phyloP scores from a whole-genome alignment of 1,140 invertebrate genomes.

The Drosophila nannoptera region DNA sequence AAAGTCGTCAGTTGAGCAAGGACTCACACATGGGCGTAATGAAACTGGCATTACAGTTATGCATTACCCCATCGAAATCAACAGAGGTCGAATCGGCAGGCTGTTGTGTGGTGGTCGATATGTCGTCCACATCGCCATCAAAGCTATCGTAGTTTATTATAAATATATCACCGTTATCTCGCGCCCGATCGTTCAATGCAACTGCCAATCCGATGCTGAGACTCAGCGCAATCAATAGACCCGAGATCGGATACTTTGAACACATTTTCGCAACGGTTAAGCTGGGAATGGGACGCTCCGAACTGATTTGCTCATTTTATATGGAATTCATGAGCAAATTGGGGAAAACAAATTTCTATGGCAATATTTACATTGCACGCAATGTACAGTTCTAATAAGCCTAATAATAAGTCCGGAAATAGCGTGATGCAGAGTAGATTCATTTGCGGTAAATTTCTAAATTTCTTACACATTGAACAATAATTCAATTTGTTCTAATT shows the following conservation, averaged over 20 bases:
- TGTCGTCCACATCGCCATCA: slow-evolving; percentile 64
- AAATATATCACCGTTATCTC: slow-evolving; percentile 66
- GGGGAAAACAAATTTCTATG: slow-evolving; percentile 14
- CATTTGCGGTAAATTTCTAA: background rate
- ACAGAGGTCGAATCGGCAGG: slow-evolving; percentile 40
- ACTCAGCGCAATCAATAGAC: slow-evolving; percentile 14
- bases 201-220: background rate
- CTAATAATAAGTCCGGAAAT: slow-evolving; percentile 37
- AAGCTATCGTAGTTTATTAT: slow-evolving; percentile 65
- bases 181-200: slow-evolving; percentile 48
- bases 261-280: slow-evolving; percentile 38
- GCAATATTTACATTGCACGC: slow-evolving; percentile 24
- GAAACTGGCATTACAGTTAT: slow-evolving; percentile 68
- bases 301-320: slow-evolving; percentile 26
- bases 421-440: slow-evolving; percentile 28
- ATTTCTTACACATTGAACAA: no score
- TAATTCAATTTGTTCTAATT: no score
- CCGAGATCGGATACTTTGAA: slow-evolving; percentile 7
- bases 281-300: background rate
- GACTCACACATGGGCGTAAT: slow-evolving; percentile 64
- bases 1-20: background rate
- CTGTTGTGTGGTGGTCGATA: slow-evolving; percentile 54
- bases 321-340: slow-evolving; percentile 3
- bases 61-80: slow-evolving; percentile 58
- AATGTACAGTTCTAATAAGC: slow-evolving; percentile 30